Base-by-base conservation (phyloP, 2,888 invertebrate species). In the Petrolisthes cinctipes region DNA sequence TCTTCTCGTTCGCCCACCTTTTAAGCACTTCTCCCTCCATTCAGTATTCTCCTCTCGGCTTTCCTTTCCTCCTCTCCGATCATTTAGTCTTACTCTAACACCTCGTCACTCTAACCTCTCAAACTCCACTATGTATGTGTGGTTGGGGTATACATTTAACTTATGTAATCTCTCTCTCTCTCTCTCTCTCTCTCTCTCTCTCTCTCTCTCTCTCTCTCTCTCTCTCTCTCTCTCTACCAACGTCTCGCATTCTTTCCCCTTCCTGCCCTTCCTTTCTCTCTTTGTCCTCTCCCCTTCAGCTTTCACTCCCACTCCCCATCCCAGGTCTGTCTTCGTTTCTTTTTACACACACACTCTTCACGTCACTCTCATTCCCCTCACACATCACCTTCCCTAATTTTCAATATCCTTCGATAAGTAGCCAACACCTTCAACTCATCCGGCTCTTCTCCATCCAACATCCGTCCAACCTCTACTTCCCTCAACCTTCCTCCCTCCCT, bases 161-260 rank as follows among this genome's bases (percentile, higher is more conserved):
- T 37, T 37, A 37, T 37, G 37, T 37, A 37, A 37, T 37, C n/a
- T 11, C 71, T 71, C 71, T 71, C 71, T 71, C 9, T 71, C 71
- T 71, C 71, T 71, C 76, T 17, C 57, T 78, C 57, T 57, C 57
- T 84, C 61, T 73, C 73, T 73, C 78, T 61, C 54, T 23, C 20
- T 51, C n/a, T 0, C 6, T 61, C 66, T 0, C 17, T 66, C 37
- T 4, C 54, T 5, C 75, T 73, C 71, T 83, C 73, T 83, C 75
- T 73, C 73, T 83, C 76, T 83, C 23, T 73, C 75, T 54, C 79
- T 79, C 11, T 3, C n/a, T 11, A 11, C 20, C 4, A n/a, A 6
- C 20, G n/a, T n/a, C n/a, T n/a, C n/a, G 6, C 71, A n/a, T 20
- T 17, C 71, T 71, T n/a, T n/a, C n/a, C 20, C 71, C 20, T n/a